Conservation (phyloP, 2,797 vertebrate genomes). For the Eupleurogrammus muticus region DNA sequence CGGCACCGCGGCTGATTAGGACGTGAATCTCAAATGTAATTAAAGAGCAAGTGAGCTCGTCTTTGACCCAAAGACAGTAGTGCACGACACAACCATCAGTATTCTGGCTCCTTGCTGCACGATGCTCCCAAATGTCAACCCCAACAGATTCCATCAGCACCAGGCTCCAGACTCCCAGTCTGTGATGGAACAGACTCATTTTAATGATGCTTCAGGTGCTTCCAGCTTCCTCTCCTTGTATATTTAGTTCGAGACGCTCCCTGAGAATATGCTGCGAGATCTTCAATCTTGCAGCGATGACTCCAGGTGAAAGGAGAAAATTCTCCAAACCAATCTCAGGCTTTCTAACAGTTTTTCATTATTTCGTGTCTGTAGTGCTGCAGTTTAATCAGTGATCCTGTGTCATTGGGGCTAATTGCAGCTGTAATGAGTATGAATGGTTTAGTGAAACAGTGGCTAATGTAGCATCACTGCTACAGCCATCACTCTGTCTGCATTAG, state of each 20-base stretch:
- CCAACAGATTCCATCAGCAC: background rate
- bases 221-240: slow-evolving; percentile 10
- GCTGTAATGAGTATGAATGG: slow-evolving; percentile 68
- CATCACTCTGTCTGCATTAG: background rate
- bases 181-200: slow-evolving; percentile 25
- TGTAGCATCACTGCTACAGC: slow-evolving; percentile 7
- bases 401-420: slow-evolving; percentile 68
- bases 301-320: too few relatives aligned
- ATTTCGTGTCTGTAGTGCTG: slow-evolving; percentile 43
- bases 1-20: slow-evolving; percentile 54
- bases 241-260: slow-evolving; percentile 6
- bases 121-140: slow-evolving; percentile 18
- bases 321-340: background rate
- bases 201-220: slow-evolving; percentile 44
- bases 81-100: slow-evolving; percentile 55
- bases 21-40: slow-evolving; percentile 76
- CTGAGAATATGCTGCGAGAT: too few relatives aligned
- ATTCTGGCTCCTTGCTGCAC: slow-evolving; percentile 31
- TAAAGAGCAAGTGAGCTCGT: slow-evolving; percentile 50
- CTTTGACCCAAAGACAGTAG: slow-evolving; percentile 51
- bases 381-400: slow-evolving; percentile 64
- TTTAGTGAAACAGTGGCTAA: slow-evolving; percentile 35
- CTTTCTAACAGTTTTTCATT: slow-evolving; percentile 14
- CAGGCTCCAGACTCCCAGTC: background rate
- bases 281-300: too few relatives aligned